Base-by-base conservation (phyloP, 2,113 vertebrate genomes). In the Mormyrus lacerda region DNA sequence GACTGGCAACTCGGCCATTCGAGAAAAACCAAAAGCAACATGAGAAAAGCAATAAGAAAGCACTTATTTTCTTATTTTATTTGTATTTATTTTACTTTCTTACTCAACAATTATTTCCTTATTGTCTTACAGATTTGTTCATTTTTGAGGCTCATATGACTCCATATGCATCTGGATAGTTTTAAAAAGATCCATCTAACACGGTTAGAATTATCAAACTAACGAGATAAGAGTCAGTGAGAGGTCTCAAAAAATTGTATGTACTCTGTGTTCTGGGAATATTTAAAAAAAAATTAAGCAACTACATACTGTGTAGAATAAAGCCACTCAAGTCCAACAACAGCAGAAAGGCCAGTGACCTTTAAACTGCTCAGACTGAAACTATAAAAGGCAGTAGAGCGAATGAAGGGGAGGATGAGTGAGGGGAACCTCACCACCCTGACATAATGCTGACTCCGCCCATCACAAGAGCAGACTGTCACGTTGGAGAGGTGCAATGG, bases 381-480 rank as follows among this genome's bases (percentile, higher is more conserved):
- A 93, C 61, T 76, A 73, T 85, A 91, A 88, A 89, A 53, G 91
- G 90, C n/a, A 31, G 53, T 9, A 17, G 31, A 90, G 90, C 92
- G 92, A 93, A 91, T 92, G 89, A 91, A 91, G 91, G 89, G 90
- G 44, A 87, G 88, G 53, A 88, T 61, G 5, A 39, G 17, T 55
- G 87, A n/a, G 19, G 45, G 13, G 44, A 58, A 35, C 83, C 51
- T 39, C 45, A 87, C n/a, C 19, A 51, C 85, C 44, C 47, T 53
- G 53, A 35, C 39, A 61, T 42, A 42, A 51, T 44, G 51, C 27
- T 19, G 85, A 47, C 31, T 13, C 85, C 51, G 3, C 11, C 51
- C 51, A 31, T 35, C 48, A 42, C 15, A 65, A 21, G 44, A 24
- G 82, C 82, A 76, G 31, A 76, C 27, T 79, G 45, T 24, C 11